Evolutionary conservation across 92 coral and sea anemone genomes (phyloP), one percentile per base, ranked within the genome.

Genomic region (Epizoanthus scotinus): DNA sequence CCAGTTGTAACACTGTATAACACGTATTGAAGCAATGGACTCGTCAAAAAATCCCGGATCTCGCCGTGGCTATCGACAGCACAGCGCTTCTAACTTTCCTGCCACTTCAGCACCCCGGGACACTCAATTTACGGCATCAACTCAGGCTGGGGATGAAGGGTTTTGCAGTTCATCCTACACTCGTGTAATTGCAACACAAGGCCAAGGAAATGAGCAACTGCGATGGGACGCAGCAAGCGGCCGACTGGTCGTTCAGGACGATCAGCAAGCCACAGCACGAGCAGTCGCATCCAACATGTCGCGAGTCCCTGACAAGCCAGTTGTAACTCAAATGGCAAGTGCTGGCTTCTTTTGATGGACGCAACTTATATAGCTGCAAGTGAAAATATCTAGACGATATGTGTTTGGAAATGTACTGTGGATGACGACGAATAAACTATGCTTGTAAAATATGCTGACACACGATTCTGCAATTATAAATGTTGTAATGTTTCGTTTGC

Each of bases 201-300:
- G 70, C 18, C 56, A 49, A 21, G 68, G 68, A 2, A 75, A 66
- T 5, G 81, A 75, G 24, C 81, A 75, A 18, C 57, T 75, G 57
- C 81, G 81, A 36, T 75, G 81, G 81, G 81, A 75, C 26, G 56
- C 81, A 25, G 24, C 14, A n/a, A 75, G 81, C 56, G 81, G 81
- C 27, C 67, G 81, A 38, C 81, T 75, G 13, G 81, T 75, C n/a
- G 81, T 75, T 47, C 67, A 75, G 6, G 81, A 75, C 24, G 67
- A 34, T n/a, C 42, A 68, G 1, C 22, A 12, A 7, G 9, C 21
- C 28, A 6, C 1, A n/a, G 1, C 25, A 2, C 81, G 44, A 20
- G 38, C 40, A 60, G n/a, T 53, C 14, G 68, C 14, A 34, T 6
- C 24, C 21, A 75, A 13, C 21, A 67, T 34, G 19, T 75, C 81